Evolutionary conservation across 1,140 invertebrate genomes (phyloP).

Genomic region (Ceratoteleas bidentatus): DNA sequence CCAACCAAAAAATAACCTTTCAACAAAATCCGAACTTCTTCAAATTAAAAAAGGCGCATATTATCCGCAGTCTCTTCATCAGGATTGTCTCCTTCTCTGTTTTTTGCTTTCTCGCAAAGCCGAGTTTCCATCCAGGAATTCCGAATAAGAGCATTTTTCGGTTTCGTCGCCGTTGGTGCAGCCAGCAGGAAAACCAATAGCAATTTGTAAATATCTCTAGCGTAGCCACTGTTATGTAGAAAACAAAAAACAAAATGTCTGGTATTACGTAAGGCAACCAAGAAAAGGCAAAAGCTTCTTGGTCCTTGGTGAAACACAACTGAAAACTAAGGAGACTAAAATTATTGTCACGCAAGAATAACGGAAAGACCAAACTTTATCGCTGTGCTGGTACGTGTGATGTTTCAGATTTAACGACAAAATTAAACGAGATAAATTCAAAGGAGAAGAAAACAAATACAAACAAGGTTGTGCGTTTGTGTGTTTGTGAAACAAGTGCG

Average conservation of each 20-base stretch:
- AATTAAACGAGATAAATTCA: slow-evolving; percentile 1
- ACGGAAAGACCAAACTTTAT: slow-evolving; percentile 50
- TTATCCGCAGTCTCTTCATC: too few relatives aligned
- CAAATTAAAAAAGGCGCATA: too few relatives aligned
- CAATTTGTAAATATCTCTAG: slow-evolving; percentile 77
- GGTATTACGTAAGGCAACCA: slow-evolving; percentile 68
- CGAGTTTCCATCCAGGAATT: not conserved
- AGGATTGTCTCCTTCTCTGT: too few relatives aligned
- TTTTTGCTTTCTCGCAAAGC: too few relatives aligned
- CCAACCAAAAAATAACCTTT: too few relatives aligned
- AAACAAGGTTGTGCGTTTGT: slow-evolving; percentile 19
- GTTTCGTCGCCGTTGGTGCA: slow-evolving; percentile 63
- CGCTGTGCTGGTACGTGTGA: slow-evolving; percentile 50
- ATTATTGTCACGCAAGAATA: not conserved
- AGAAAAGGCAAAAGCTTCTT: slow-evolving; percentile 2
- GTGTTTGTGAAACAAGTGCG: slow-evolving; percentile 29
- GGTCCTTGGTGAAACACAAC: slow-evolving; percentile 40
- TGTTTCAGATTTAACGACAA: slow-evolving; percentile 7
- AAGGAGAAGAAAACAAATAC: not conserved
- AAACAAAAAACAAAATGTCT: slow-evolving; percentile 64
- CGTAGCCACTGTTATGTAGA: slow-evolving; percentile 78
- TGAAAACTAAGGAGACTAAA: slow-evolving; percentile 21
- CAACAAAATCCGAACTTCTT: too few relatives aligned
- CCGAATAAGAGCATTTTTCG: slow-evolving; percentile 15
- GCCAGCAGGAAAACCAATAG: slow-evolving; percentile 68